These are phyloP conservation scores for Bovichtus diacanthus DNA, from an alignment of 2,797 vertebrate genomes.

Conservation along the genomic window DNA sequence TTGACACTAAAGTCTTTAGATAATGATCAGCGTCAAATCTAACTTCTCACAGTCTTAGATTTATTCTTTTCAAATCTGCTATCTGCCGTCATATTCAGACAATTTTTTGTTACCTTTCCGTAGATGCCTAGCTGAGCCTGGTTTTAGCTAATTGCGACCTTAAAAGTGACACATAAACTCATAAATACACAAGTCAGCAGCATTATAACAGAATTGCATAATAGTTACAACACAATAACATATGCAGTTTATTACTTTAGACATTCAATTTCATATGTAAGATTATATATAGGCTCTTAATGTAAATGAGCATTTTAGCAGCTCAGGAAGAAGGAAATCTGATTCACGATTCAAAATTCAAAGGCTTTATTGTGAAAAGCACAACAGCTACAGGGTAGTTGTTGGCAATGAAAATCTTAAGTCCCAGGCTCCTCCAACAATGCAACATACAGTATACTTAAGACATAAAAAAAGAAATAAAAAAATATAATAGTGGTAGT, in stretches of 20 bases:
- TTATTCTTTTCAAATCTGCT: background rate
- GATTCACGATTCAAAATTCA: too few species aligned
- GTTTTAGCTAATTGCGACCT: too few species aligned
- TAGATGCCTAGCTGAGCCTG: background rate
- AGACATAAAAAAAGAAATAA: too few species aligned
- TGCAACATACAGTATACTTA: too few species aligned
- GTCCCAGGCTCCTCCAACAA: too few species aligned
- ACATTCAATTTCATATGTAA: background rate
- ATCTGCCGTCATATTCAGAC: background rate
- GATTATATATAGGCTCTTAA: background rate
- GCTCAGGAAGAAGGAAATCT: background rate
- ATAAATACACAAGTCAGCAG: background rate
- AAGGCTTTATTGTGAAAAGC: too few species aligned
- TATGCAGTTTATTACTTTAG: too few species aligned
- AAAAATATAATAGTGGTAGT: too few species aligned
- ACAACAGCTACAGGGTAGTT: too few species aligned
- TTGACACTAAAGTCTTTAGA: too few species aligned
- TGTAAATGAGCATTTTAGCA: background rate
- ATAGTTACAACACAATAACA: background rate
- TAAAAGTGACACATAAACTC: too few species aligned
- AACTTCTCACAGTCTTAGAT: background rate
- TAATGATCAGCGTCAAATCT: background rate
- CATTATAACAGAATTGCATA: background rate
- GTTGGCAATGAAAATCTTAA: too few species aligned
- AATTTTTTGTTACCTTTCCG: background rate